Evolutionary conservation across 2,797 vertebrate genomes (phyloP), one percentile per base, ranked within the genome.

Genomic region (Microchirus variegatus): DNA sequence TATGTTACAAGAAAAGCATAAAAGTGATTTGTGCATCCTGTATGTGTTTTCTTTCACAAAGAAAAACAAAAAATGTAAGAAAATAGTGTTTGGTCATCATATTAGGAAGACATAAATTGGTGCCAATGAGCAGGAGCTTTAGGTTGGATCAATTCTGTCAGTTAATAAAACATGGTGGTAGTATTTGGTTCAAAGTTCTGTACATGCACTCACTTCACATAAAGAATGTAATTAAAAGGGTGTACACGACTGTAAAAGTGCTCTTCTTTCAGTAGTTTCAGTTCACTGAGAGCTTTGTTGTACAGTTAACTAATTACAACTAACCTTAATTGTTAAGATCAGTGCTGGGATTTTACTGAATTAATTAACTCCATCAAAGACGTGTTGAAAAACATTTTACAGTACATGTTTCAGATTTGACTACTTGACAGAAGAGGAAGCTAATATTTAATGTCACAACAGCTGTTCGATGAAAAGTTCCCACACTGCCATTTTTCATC

Each of bases 21-120:
- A 75, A 83, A 84, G 83, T 81, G 77, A 79, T 86, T 68, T 68
- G 78, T 89, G 82, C 79, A 73, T 63, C 75, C 19, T 65, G 16
- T 73, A 47, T 40, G 40, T 54, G 15, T 57, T 70, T 55, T 46
- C 57, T 41, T 31, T 31, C 43, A 57, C 31, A 42, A 40, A 81
- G 48, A 31, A 72, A 78, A 66, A 66, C 0, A 3, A 54, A 60
- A 70, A 48, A 0, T 54, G 31, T 31, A 8, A 31, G 31, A 31
- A 31, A 31, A 31, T 31, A 6, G 31, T 31, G 31, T 31, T 31
- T 31, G 31, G 31, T 31, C 31, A 31, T 31, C 31, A 6, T 6
- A 8, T 31, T 31, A 31, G 31, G 31, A 31, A 53, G 6, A 45
- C 5, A 45, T 51, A 22, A 48, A 48, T 71, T 15, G 18, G 47